Evolutionary conservation across 2,888 invertebrate genomes (phyloP).

Genomic region (Molanna angustata): DNA sequence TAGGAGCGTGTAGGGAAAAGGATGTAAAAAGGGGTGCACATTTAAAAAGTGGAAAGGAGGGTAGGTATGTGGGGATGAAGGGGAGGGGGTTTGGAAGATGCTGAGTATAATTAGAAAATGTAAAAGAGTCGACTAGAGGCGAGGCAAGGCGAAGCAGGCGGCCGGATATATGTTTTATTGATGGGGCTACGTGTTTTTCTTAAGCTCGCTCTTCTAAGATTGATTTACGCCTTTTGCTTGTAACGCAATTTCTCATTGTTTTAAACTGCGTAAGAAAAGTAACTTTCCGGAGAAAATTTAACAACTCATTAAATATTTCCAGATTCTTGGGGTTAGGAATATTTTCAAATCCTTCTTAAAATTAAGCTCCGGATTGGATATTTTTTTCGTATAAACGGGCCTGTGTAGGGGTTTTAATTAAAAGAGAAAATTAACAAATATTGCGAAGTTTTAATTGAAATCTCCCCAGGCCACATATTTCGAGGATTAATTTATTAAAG

Average conservation of each 20-base stretch:
- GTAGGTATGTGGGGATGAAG: constrained; percentile 7
- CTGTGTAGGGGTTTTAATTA: constrained; percentile 21
- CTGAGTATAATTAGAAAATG: constrained; percentile 31
- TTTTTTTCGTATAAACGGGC: constrained; percentile 11
- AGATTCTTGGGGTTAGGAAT: constrained; percentile 21
- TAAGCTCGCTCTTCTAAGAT: constrained; percentile 16
- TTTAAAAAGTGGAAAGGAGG: constrained; percentile 20
- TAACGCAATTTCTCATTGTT: constrained; percentile 21
- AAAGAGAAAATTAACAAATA: constrained; percentile 23
- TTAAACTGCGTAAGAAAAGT: constrained; percentile 20
- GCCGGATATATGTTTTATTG: constrained; percentile 30
- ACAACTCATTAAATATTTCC: constrained; percentile 25
- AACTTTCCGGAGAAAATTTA: constrained; percentile 21
- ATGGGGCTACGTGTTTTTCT: constrained; percentile 30
- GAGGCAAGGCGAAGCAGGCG: constrained; percentile 11
- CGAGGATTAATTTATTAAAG: constrained; percentile 16
- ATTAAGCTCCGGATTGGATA: constrained; percentile 15
- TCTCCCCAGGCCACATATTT: constrained; percentile 19
- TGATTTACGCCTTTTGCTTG: constrained; percentile 23
- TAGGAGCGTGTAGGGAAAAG: constrained; percentile 11
- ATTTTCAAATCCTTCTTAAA: constrained; percentile 19
- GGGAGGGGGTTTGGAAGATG: constrained; percentile 16
- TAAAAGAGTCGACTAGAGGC: constrained; percentile 25
- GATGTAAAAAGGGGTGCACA: constrained; percentile 17
- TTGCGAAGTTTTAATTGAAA: constrained; percentile 22